Conservation (phyloP, 2,113 vertebrate genomes). For the Butorides virescens region DNA sequence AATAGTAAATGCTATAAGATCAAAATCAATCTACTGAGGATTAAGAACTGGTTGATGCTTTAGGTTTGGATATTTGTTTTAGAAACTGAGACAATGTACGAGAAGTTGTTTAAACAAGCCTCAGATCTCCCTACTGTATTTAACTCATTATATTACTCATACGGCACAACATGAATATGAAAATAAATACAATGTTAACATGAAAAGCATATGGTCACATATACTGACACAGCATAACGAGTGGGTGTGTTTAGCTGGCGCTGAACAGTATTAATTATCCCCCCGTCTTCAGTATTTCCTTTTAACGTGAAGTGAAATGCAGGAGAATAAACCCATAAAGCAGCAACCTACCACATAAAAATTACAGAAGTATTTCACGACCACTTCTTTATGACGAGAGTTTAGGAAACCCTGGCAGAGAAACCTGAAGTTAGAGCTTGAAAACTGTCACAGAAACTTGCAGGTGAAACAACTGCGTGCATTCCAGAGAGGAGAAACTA, state of each 20-base stretch:
- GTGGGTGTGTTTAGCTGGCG: background rate
- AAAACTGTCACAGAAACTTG: background rate
- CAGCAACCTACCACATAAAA: background rate
- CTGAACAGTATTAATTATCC: background rate
- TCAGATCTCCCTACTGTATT: background rate
- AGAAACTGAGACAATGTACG: background rate
- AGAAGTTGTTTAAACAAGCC: background rate
- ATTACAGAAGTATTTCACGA: background rate
- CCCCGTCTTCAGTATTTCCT: background rate
- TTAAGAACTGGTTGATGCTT: background rate
- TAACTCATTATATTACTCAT: background rate
- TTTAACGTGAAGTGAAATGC: background rate
- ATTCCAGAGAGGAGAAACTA: background rate
- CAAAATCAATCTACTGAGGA: background rate
- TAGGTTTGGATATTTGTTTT: background rate
- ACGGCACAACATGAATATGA: background rate
- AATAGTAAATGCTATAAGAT: background rate
- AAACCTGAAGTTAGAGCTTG: background rate
- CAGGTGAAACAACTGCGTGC: background rate
- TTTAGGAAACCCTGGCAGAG: background rate
- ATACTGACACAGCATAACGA: background rate
- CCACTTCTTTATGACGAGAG: background rate
- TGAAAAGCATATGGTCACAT: slow-evolving; percentile 1
- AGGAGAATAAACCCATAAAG: background rate
- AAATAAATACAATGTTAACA: background rate